Evolutionary conservation across 2,797 vertebrate species (phyloP), one percentile per base, ranked within the genome.

Genomic region (Melanotaenia maccullochi): DNA sequence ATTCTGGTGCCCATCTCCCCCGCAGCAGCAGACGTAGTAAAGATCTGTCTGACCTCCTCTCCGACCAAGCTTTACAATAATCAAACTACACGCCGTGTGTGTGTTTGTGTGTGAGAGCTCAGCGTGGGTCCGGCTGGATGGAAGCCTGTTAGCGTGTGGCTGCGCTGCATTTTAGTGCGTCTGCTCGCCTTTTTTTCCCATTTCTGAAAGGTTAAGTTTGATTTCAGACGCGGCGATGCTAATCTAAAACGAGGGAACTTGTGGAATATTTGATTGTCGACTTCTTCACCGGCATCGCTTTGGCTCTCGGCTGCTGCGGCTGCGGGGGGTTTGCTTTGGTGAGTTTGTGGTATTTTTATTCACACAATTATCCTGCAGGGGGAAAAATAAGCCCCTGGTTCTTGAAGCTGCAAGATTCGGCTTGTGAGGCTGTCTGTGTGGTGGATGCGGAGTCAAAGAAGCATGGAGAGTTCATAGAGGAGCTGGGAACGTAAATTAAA

Each of bases 1-100:
- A 82, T 71, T 60, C 35, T 20, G 79, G 66, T 74, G 84, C 76
- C 67, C 81, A 73, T 76, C 78, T 76, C 75, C 54, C 72, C 71
- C 64, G 40, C 71, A 60, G 68, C 61, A 52, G 30, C 60, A 47
- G 51, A 14, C 24, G 65, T 70, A 75, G 60, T 22, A 57, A 33
- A 54, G 78, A 82, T 81, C 65, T 35, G 81, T 49, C 73, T 85
- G 87, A 88, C 87, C 89, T 82, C 78, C 81, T 77, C 73, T 73
- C 47, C 68, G 68, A 68, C 69, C 79, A 63, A 38, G 73, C 83
- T 70, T 76, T 58, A 51, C 1, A 60, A 59, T 3, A 61, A 75
- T 61, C 64, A 68, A 87, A 55, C 67, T 60, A 51, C 85, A 78
- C 64, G 79, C 35, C 28, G 71, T 71, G 44, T 59, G 62, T 44